Conservation (phyloP, 2,797 vertebrate species). For the Streptopelia turtur region DNA sequence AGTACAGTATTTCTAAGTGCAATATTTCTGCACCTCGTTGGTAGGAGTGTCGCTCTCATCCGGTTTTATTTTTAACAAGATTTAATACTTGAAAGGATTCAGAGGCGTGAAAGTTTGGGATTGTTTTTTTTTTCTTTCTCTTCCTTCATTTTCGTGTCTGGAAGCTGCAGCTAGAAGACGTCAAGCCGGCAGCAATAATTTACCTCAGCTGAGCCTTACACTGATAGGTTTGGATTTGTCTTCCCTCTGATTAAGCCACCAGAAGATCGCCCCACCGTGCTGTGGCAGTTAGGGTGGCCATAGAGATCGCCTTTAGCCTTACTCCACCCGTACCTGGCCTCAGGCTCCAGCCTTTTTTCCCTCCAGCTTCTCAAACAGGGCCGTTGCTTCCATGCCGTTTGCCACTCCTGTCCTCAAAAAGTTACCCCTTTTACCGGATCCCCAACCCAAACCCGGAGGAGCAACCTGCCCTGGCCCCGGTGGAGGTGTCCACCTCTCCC, state of each 20-base stretch:
- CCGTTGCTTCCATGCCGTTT: background rate
- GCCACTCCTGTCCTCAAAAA: background rate
- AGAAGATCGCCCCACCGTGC: background rate
- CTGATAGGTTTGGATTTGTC: background rate
- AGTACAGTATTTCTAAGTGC: background rate
- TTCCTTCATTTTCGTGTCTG: background rate
- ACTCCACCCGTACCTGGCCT: background rate
- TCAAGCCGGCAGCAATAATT: background rate
- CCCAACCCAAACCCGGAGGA: background rate
- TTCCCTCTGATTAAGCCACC: background rate
- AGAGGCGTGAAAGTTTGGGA: background rate
- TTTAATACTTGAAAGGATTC: background rate
- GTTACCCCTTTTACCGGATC: background rate
- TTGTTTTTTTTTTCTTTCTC: background rate
- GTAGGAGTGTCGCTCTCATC: background rate
- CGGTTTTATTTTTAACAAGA: background rate
- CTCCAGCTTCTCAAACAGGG: background rate
- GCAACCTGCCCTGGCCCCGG: no score
- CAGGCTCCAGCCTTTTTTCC: background rate
- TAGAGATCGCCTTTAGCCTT: background rate
- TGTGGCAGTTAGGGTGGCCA: background rate
- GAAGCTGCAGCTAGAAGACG: slow-evolving; percentile 7
- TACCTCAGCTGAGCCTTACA: background rate
- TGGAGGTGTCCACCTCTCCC: no score
- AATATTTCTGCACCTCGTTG: background rate